Evolutionary conservation across 2,113 vertebrate genomes (phyloP), one percentile per base, ranked within the genome.

Genomic region (Plectropomus leopardus): DNA sequence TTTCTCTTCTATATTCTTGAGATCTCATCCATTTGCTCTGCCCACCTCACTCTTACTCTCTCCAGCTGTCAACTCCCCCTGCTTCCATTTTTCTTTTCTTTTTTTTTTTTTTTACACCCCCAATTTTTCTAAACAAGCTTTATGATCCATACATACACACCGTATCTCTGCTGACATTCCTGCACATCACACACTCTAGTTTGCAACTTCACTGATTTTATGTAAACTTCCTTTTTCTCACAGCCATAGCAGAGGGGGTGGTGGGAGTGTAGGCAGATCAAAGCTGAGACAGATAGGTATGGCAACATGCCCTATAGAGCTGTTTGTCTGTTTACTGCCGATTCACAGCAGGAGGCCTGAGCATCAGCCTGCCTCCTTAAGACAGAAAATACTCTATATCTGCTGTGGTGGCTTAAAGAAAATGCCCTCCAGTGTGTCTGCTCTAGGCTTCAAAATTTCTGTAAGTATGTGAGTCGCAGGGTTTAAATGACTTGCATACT

Each of bases 131-230:
- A 60, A 67, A 72, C 23, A 60, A 78, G 67, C 72, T 82, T 77
- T 47, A 60, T 44, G 71, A 60, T 70, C 44, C 61, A 30, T 34
- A 13, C 61, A 57, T 54, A 19, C 72, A 61, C 24, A 17, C 70
- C 28, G 1, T 13, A 57, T 87, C 93, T 94, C 87, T 64, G 71
- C 84, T 86, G 79, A 94, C 95, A 95, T 96, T 96, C 95, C 95
- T 89, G 78, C 88, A 93, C 88, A 90, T 91, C 81, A 89, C 68
- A 21, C 85, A 72, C 53, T 93, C 81, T 82, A 66, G 61, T 91
- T 89, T 77, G 55, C 78, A 86, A 88, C 85, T 90, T 86, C 76
- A 89, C 77, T 53, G 34, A 11, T 90, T 85, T 85, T 73, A 60
- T 72, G 44, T 63, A 53, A 42, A 60, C 79, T 74, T 58, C 63